Percentiles rank a stretch among this genome's conserved stretches.
These are phyloP conservation scores for Sturnus vulgaris DNA, from an alignment of 2,113 vertebrate species.

Conservation along the genomic window DNA sequence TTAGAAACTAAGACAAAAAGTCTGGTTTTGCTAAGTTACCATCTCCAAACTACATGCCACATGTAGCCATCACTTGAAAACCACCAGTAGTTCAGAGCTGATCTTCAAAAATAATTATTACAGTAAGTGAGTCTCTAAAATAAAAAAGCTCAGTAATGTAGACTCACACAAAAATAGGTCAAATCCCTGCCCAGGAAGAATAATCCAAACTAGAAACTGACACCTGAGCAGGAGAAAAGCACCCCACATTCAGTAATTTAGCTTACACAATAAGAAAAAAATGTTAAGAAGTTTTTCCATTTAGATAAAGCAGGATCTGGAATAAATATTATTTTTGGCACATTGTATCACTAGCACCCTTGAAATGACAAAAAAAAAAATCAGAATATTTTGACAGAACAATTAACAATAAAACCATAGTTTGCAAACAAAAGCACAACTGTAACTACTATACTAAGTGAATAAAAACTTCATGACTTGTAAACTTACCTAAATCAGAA, in stretches of 20 bases:
- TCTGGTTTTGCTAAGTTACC: not conserved
- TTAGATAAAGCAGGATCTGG: not conserved
- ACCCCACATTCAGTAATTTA: not conserved
- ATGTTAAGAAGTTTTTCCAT: not conserved
- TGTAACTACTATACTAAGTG: not conserved
- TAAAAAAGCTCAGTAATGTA: not conserved
- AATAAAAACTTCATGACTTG: not conserved
- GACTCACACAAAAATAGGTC: not conserved
- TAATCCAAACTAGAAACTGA: not conserved
- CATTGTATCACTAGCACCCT: not conserved
- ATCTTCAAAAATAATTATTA: not conserved
- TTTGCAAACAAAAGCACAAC: not conserved
- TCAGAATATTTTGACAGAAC: not conserved
- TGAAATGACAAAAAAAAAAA: not conserved
- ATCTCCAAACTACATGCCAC: not conserved
- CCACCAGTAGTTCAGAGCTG: not conserved
- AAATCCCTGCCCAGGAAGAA: not conserved
- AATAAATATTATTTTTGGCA: not conserved
- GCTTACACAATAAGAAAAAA: not conserved
- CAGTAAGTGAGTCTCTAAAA: not conserved
- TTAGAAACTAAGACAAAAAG: not conserved
- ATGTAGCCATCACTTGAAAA: not conserved
- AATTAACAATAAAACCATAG: not conserved
- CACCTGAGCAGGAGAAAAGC: not conserved
- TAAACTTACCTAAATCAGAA: slow-evolving; percentile 91